phyloP scores from a whole-genome alignment of 2,797 vertebrate genomes.

The Sebastes hopkinsi region DNA sequence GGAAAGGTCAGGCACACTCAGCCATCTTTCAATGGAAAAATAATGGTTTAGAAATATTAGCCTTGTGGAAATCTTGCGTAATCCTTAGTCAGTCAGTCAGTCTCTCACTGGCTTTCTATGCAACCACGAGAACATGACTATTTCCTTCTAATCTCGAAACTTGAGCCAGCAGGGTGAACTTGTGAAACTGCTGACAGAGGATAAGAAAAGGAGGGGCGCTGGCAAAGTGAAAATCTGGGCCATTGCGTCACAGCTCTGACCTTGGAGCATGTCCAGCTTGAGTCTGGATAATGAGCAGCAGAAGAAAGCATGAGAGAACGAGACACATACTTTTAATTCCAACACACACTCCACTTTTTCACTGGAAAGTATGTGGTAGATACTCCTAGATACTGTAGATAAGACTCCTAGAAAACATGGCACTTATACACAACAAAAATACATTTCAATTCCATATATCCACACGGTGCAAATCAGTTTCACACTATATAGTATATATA shows the following conservation, averaged over 20 bases:
- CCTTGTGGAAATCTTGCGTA: neutral
- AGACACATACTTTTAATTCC: neutral
- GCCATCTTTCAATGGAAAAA: neutral
- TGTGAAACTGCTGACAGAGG: slow-evolving; percentile 72
- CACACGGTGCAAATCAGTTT: neutral
- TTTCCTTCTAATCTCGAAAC: slow-evolving; percentile 44
- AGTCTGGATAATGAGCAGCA: slow-evolving; percentile 61
- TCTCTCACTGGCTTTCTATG: neutral
- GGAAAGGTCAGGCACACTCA: neutral
- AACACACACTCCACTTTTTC: neutral
- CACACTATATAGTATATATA: neutral
- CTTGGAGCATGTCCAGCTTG: slow-evolving; percentile 65
- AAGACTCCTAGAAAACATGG: neutral
- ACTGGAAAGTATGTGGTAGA: neutral
- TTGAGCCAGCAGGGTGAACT: slow-evolving; percentile 37
- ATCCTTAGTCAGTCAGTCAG: neutral
- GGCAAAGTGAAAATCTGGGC: slow-evolving; percentile 62
- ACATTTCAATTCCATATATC: neutral
- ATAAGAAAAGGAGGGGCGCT: slow-evolving; percentile 55
- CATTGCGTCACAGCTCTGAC: slow-evolving; percentile 66
- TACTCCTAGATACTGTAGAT: neutral
- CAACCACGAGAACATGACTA: slow-evolving; percentile 22
- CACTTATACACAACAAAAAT: neutral
- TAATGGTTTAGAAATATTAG: neutral
- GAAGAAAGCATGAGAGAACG: slow-evolving; percentile 17